Base-by-base conservation (phyloP, 2,888 invertebrate genomes). In the Phymatocera aterrima region DNA sequence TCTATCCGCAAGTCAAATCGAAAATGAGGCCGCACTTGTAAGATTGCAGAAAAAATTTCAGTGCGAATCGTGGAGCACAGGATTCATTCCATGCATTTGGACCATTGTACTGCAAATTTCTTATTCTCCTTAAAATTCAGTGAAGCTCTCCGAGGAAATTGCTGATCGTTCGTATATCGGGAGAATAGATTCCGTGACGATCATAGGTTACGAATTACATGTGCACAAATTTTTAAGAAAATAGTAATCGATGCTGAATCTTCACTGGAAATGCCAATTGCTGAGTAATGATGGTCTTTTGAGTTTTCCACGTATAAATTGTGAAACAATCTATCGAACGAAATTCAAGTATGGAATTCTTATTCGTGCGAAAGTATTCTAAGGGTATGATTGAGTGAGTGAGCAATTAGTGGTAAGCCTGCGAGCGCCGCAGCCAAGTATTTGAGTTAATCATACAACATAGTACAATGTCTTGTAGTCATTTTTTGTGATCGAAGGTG, bases 371-470 rank as follows among this genome's bases (percentile, higher is more conserved):
- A 72, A 72, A 72, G 43, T 57, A 54, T 57, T 40, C 54, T 40
- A 57, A 75, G 40, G 37, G 54, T 57, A 57, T 75, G 40, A 75
- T 75, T 83, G 83, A 83, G 81, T 84, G 84, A 87, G 88, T 86
- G 88, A 89, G 89, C 89, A 89, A 90, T 87, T 86, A 89, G 90
- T 88, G 90, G 89, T 89, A 88, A 90, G 90, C 89, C 87, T 88
- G 89, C 88, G 89, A 90, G 89, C 89, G 90, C 84, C 89, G 88
- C 88, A 87, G 86, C 87, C 85, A 87, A 88, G 87, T 80, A 83
- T 83, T 82, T 84, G 81, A 83, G 82, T 82, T 86, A 85, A 80
- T 79, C 78, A 83, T 82, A 78, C 40, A 75, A 40, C 37, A 34
- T 75, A 40, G 60, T 57, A 75, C 37, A 75, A 75, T 75, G 75